Percentiles rank a stretch among this genome's conserved stretches.
Evolutionary conservation across 2,888 invertebrate species (phyloP).

Genomic region (Opisthograptis luteolata): DNA sequence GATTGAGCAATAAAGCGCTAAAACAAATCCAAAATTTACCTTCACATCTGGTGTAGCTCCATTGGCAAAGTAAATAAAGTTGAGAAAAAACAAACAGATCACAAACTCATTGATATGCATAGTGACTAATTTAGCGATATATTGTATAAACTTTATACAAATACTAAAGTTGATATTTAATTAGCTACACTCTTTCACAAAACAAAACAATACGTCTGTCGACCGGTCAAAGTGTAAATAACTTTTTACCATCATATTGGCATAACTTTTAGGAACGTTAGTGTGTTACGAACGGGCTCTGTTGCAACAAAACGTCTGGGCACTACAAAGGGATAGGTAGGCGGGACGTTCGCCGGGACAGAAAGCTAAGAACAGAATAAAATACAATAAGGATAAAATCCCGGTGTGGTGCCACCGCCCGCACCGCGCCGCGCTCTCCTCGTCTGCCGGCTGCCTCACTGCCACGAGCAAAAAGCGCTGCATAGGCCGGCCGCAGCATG

Average conservation of each 20-base stretch:
- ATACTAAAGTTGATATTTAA: slow-evolving; percentile 43
- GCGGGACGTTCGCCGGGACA: slow-evolving; percentile 66
- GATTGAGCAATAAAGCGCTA: background rate
- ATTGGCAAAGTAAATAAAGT: slow-evolving; percentile 61
- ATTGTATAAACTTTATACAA: slow-evolving; percentile 34
- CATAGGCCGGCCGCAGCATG: too few relatives aligned
- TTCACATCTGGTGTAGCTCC: slow-evolving; percentile 66
- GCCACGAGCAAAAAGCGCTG: slow-evolving; percentile 33
- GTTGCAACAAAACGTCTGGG: slow-evolving; percentile 49
- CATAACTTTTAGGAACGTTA: slow-evolving; percentile 54
- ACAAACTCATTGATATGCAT: slow-evolving; percentile 72
- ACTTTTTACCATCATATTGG: slow-evolving; percentile 68
- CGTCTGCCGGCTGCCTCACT: slow-evolving; percentile 18
- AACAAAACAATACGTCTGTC: slow-evolving; percentile 60
- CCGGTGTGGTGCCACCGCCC: slow-evolving; percentile 53
- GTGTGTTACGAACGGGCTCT: slow-evolving; percentile 48
- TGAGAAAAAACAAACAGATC: slow-evolving; percentile 65
- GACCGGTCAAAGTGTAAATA: slow-evolving; percentile 49
- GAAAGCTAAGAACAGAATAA: slow-evolving; percentile 76
- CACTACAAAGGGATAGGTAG: slow-evolving; percentile 50
- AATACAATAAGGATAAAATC: slow-evolving; percentile 73
- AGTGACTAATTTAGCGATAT: slow-evolving; percentile 44
- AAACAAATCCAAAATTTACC: slow-evolving; percentile 53
- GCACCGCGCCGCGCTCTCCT: slow-evolving; percentile 46
- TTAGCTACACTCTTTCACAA: slow-evolving; percentile 62